Evolutionary conservation across 2,113 vertebrate genomes (phyloP).

Genomic region (Bagarius yarrelli): DNA sequence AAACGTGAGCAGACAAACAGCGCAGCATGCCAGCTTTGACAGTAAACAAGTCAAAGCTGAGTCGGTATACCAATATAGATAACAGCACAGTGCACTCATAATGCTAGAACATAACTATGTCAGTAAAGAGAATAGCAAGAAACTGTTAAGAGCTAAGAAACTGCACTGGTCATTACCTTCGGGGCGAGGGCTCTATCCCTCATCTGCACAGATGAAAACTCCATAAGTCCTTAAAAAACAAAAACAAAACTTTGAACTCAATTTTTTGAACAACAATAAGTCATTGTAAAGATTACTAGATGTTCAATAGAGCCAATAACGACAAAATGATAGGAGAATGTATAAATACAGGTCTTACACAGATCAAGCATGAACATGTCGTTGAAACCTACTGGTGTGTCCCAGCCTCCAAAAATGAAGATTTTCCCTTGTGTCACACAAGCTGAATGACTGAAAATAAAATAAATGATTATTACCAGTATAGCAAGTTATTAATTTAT

Average conservation of each 20-base stretch:
- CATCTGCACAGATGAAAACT: constrained; percentile 73
- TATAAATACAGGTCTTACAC: constrained; percentile 60
- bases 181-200: constrained; percentile 70
- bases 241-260: too few species aligned
- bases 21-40: constrained; percentile 69
- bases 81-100: not conserved
- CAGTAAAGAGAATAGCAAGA: not conserved
- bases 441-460: constrained; percentile 66
- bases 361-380: constrained; percentile 79
- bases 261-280: too few species aligned
- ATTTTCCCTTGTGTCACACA: constrained; percentile 72
- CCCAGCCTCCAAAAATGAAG: constrained; percentile 71
- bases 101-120: not conserved
- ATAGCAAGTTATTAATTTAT: constrained; percentile 2
- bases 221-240: constrained; percentile 73
- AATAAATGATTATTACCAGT: not conserved
- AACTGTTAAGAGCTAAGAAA: not conserved
- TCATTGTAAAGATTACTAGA: not conserved
- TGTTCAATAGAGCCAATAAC: not conserved
- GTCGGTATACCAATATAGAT: not conserved
- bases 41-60: constrained; percentile 5
- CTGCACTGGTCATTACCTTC: constrained; percentile 62
- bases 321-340: not conserved
- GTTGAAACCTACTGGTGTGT: constrained; percentile 73
- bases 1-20: constrained; percentile 68